Conservation (phyloP, 2,113 vertebrate species). For the Anser cygnoides region DNA sequence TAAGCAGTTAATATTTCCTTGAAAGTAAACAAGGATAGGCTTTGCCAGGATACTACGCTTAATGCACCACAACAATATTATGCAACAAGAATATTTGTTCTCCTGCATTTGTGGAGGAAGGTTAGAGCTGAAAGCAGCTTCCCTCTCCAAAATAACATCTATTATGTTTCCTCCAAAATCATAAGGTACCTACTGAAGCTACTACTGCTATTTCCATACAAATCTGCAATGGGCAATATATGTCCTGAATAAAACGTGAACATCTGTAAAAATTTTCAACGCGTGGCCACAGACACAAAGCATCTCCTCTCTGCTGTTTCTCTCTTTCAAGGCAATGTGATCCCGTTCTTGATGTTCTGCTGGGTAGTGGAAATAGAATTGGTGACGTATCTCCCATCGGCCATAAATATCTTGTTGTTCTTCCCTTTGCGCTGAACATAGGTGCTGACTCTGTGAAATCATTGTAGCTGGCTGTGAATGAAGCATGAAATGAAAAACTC, state of each 20-base stretch:
- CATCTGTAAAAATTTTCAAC: neutral
- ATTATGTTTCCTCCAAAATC: neutral
- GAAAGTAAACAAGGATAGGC: neutral
- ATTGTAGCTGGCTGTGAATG: conserved; percentile 6
- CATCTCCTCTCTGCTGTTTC: neutral
- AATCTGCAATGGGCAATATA: neutral
- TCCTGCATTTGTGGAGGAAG: neutral
- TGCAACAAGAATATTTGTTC: fast-evolving
- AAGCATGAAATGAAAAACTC: conserved; percentile 56
- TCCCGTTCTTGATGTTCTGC: neutral
- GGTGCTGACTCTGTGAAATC: conserved; percentile 25
- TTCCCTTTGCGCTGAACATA: neutral
- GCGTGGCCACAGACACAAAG: fast-evolving
- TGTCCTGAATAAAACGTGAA: fast-evolving
- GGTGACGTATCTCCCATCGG: neutral
- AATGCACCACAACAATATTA: neutral
- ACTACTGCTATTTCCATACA: fast-evolving
- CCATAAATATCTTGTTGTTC: neutral
- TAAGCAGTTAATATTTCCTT: neutral
- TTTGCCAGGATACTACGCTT: neutral
- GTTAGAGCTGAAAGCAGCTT: neutral
- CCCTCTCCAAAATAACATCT: neutral
- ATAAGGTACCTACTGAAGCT: fast-evolving
- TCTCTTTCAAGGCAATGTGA: neutral
- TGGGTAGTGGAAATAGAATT: neutral